phyloP scores from a whole-genome alignment of 1,140 invertebrate species.

The Drosophila kikkawai region DNA sequence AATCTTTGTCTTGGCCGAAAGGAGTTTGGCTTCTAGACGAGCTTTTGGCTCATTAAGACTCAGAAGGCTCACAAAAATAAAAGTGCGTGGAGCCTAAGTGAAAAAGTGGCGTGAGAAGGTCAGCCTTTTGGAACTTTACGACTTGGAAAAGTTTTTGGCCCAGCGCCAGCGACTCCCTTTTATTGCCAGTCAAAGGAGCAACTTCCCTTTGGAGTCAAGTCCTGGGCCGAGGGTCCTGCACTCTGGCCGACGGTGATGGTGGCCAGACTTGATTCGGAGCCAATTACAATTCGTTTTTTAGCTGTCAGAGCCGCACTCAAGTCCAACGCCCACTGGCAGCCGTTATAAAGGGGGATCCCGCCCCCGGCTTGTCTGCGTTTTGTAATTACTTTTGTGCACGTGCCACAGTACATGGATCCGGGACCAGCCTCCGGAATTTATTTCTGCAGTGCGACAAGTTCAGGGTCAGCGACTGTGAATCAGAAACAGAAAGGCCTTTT shows the following conservation, averaged over 20 bases:
- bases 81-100: constrained; percentile 46
- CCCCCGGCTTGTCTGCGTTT: constrained; percentile 54
- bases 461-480: constrained; percentile 58
- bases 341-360: constrained; percentile 2
- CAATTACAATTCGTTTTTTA: constrained; percentile 74
- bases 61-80: constrained; percentile 5
- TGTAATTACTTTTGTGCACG: constrained; percentile 75
- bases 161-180: constrained; percentile 35
- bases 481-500: constrained; percentile 10
- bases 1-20: constrained; percentile 54
- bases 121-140: constrained; percentile 54
- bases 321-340: constrained; percentile 42
- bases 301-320: constrained; percentile 60
- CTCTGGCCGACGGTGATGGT: background rate
- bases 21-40: constrained; percentile 14
- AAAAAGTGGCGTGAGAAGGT: constrained; percentile 25
- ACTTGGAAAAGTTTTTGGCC: constrained; percentile 61
- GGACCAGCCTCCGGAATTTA: constrained; percentile 37
- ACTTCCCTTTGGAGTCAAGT: constrained; percentile 42
- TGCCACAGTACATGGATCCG: constrained; percentile 43
- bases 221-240: constrained; percentile 16
- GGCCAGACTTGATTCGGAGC: constrained; percentile 52
- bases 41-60: constrained; percentile 46
- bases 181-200: constrained; percentile 34
- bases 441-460: constrained; percentile 52